Base-by-base conservation (phyloP, 2,113 vertebrate genomes). In the Corythaixoides concolor region DNA sequence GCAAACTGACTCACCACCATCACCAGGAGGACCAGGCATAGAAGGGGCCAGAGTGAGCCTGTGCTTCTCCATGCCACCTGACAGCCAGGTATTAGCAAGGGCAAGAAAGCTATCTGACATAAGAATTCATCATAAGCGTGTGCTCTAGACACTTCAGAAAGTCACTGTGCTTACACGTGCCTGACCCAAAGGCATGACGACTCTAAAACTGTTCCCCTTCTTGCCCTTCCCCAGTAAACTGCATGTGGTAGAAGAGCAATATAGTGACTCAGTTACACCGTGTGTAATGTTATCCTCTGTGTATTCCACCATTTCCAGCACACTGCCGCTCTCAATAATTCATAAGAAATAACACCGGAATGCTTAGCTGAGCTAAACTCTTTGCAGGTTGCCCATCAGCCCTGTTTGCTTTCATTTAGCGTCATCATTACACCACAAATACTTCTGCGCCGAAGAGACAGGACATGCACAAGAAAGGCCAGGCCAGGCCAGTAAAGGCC, bases 331-430 rank as follows among this genome's bases (percentile, higher is more conserved):
- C 45, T 90, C 59, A 90, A 69, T 95, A 90, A 91, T 83, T 89
- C 50, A 92, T 45, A 74, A 93, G 74, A 87, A 92, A 89, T 47
- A 95, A 73, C 32, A 74, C 9, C 11, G 1, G 45, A 59, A 62
- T 55, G 63, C 58, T 97, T 83, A 80, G 58, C 85, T 77, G 63
- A 94, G 63, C 85, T 91, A 90, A 95, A 89, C 26, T 69, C 69
- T 52, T 64, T 45, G 53, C 53, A 69, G 50, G 73, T 37, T 83
- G 50, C 26, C 62, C 16, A 89, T 39, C 80, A 82, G 53, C 22
- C 45, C 33, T 64, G 37, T 79, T 96, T 94, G 55, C 26, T 90
- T 88, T 73, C 70, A 62, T 68, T 89, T 82, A 72, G 20, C 32
- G n/a, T 79, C 85, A 73, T 26, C 7, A 0, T 55, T 73, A 59